Base-by-base conservation (phyloP, 2,888 invertebrate species). In the Parnassius apollo region DNA sequence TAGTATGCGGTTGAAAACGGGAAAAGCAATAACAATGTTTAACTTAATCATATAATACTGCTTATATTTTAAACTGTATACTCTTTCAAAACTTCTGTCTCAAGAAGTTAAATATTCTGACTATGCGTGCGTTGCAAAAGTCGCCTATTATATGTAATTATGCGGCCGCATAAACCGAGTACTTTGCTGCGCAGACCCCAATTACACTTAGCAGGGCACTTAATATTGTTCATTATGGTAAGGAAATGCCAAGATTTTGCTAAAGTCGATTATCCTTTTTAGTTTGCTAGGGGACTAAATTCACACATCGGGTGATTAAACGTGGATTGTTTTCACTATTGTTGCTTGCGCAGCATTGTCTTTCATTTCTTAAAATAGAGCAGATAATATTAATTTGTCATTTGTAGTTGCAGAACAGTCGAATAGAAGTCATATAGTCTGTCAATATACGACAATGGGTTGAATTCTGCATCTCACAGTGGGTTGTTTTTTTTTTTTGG, bases 191-290 rank as follows among this genome's bases (percentile, higher is more conserved):
- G 78, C 82, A 77, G 79, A 78, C 80, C 80, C 83, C 86, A 88
- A 88, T 89, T 87, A 88, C 79, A 85, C 83, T 85, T 85, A 85
- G 83, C 83, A 79, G 82, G 72, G 75, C 81, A 84, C 84, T 88
- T 86, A 88, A 88, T 88, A 87, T 88, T 85, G 82, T 88, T 86
- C 85, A 89, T 90, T 86, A 87, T 82, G 79, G 75, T 82, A 82
- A 85, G 85, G 83, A 87, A 90, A 87, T 82, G 82, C 81, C 83
- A 81, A 84, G 81, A 83, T 85, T 87, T 85, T 82, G 77, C 83
- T 83, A 80, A 81, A 85, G 85, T 76, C 75, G 78, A 84, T 85
- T 83, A 83, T 81, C 80, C 79, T 77, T 83, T 77, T 81, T 80
- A 76, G 78, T 73, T 71, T 74, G 68, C 66, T 70, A 69, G 64